Base-by-base conservation (phyloP, 1,140 invertebrate species). In the Bombus sylvicola region DNA sequence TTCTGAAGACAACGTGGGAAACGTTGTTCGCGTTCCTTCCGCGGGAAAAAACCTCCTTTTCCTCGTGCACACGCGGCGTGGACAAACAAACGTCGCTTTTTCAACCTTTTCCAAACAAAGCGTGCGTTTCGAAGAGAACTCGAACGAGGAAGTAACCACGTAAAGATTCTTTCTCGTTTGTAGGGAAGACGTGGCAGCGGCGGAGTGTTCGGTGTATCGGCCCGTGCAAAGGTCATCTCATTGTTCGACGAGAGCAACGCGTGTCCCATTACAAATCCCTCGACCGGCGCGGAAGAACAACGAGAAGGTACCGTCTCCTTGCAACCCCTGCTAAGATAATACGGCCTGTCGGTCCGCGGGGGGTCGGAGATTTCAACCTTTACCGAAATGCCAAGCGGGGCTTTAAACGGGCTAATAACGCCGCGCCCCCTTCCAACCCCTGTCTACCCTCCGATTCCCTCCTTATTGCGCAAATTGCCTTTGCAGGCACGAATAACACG, bases 341-440 rank as follows among this genome's bases (percentile, higher is more conserved):
- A 91, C 83, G 53, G 69, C 64, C 71, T 87, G 81, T 78, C 81
- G 74, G 76, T 79, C 90, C 66, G 87, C 87, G 68, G 87, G 87
- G 64, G 89, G 91, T 81, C 88, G 89, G 88, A 89, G 88, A 91
- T 92, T 93, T 93, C 91, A 91, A 94, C 94, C 94, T 94, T 94
- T 94, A 91, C 85, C 92, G 88, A 94, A 94, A 95, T 94, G 93
- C 93, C 94, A 94, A 92, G 77, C 91, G 92, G 91, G 92, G 88
- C 92, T 92, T 91, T 94, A 92, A 94, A 93, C 89, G 86, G 92
- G 92, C 91, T 94, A 94, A 94, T 94, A 93, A 90, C 88, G 77
- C 43, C 66, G 86, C 68, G 64, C 53, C 37, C 43, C 62, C 57
- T 87, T 82, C 89, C 83, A 82, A 64, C 69, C 75, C 59, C 57